phyloP scores from a whole-genome alignment of 2,888 invertebrate species.

The Celastrina argiolus region DNA sequence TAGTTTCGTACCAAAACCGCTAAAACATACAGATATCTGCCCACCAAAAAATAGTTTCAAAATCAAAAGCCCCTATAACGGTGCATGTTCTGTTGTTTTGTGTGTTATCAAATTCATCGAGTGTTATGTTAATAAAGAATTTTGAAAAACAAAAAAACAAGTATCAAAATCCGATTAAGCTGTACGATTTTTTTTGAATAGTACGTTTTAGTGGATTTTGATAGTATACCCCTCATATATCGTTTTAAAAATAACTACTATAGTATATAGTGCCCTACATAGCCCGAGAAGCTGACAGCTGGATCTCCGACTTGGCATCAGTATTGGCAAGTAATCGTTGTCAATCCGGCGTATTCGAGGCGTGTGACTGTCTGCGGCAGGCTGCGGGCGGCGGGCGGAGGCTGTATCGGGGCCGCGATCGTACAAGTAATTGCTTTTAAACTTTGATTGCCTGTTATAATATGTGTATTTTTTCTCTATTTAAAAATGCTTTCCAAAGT shows the following conservation, averaged over 20 bases:
- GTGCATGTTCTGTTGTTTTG: too few relatives aligned
- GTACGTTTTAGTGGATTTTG: too few relatives aligned
- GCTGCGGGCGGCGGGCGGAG: background rate
- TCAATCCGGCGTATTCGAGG: background rate
- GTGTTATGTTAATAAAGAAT: too few relatives aligned
- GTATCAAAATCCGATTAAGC: too few relatives aligned
- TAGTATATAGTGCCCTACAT: background rate
- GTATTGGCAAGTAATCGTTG: background rate
- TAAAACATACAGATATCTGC: too few relatives aligned
- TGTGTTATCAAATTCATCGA: too few relatives aligned
- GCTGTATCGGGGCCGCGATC: background rate
- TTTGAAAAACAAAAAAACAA: too few relatives aligned
- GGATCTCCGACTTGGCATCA: background rate
- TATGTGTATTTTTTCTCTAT: background rate
- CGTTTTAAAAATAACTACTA: background rate
- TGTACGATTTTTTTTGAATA: too few relatives aligned
- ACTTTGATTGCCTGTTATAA: slow-evolving; percentile 12
- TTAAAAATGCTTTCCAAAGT: background rate
- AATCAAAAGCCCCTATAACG: too few relatives aligned
- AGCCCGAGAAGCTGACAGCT: background rate
- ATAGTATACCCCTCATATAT: too few relatives aligned
- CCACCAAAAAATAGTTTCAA: too few relatives aligned
- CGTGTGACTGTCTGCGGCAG: slow-evolving; percentile 1
- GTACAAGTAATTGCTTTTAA: slow-evolving; percentile 21
- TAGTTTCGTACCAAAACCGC: too few relatives aligned